Percentiles rank a stretch among this genome's conserved stretches.
Conservation (phyloP, 2,113 vertebrate species). For the Rostratula benghalensis region DNA sequence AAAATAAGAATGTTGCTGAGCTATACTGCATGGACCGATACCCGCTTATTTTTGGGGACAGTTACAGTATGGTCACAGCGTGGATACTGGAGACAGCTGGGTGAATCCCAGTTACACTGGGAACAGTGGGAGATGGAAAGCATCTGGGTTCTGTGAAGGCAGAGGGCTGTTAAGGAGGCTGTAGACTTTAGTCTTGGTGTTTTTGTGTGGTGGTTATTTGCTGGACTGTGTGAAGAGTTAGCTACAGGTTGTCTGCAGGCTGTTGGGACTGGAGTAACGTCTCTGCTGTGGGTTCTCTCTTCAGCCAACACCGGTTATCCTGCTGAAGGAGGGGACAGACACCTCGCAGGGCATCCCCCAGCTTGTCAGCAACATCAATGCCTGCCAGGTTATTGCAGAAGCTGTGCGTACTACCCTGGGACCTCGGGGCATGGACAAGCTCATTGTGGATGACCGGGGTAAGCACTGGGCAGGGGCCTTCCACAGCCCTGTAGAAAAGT, state of each 20-base stretch:
- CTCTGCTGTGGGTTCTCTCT: background rate
- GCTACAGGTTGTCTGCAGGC: accelerated
- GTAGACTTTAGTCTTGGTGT: accelerated
- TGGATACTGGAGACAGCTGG: accelerated
- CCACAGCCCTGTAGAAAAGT: accelerated
- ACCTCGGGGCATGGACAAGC: constrained; percentile 98
- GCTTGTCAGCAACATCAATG: constrained; percentile 97
- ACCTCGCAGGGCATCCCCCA: constrained; percentile 94
- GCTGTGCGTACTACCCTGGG: constrained; percentile 95
- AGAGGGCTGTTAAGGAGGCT: too few species aligned
- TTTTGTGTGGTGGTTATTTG: accelerated
- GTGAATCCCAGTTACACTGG: background rate
- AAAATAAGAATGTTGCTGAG: background rate
- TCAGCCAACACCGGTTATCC: constrained; percentile 92
- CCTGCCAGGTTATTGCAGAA: constrained; percentile 96
- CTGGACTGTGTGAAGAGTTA: accelerated
- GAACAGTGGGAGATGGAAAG: background rate
- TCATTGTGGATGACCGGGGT: constrained; percentile 93
- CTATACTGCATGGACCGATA: accelerated
- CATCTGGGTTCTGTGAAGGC: background rate
- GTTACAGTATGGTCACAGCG: accelerated
- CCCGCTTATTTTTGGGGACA: accelerated
- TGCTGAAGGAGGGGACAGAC: constrained; percentile 97
- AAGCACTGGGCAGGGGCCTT: background rate
- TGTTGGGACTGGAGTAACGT: accelerated